These are phyloP conservation scores for Austrolebias charrua DNA, from an alignment of 2,797 vertebrate species.

Conservation along the genomic window DNA sequence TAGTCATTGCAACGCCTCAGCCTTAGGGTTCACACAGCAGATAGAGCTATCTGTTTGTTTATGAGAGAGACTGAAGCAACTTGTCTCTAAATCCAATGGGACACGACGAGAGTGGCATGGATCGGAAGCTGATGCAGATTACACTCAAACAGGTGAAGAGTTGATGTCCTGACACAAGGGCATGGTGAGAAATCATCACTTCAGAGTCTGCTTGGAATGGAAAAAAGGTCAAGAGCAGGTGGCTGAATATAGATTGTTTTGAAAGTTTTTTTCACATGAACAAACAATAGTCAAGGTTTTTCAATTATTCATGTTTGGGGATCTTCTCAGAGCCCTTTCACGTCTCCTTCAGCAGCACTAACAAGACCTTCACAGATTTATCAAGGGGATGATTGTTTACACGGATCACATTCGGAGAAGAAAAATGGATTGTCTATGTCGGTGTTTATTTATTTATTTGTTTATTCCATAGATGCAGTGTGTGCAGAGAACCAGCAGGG, in stretches of 20 bases:
- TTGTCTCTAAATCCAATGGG: slow-evolving; percentile 27
- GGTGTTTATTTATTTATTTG: slow-evolving; percentile 7
- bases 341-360: slow-evolving; percentile 46
- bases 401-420: slow-evolving; percentile 30
- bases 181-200: slow-evolving; percentile 19
- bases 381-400: slow-evolving; percentile 58
- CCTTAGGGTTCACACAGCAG: slow-evolving; percentile 25
- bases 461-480: not conserved
- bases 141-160: slow-evolving; percentile 17
- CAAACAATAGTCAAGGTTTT: slow-evolving; percentile 46
- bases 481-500: slow-evolving; percentile 33
- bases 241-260: slow-evolving; percentile 30
- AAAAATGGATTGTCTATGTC: slow-evolving; percentile 18
- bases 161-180: not conserved
- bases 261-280: slow-evolving; percentile 21
- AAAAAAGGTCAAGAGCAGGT: slow-evolving; percentile 15
- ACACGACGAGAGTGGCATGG: slow-evolving; percentile 4
- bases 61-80: slow-evolving; percentile 22
- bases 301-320: slow-evolving; percentile 63
- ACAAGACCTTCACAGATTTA: slow-evolving; percentile 50
- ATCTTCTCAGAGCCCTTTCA: slow-evolving; percentile 29
- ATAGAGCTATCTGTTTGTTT: slow-evolving; percentile 48
- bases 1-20: slow-evolving; percentile 29
- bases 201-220: slow-evolving; percentile 29
- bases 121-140: slow-evolving; percentile 2